Evolutionary conservation across 1,140 invertebrate genomes (phyloP).

Genomic region (Drosophila suzukii): DNA sequence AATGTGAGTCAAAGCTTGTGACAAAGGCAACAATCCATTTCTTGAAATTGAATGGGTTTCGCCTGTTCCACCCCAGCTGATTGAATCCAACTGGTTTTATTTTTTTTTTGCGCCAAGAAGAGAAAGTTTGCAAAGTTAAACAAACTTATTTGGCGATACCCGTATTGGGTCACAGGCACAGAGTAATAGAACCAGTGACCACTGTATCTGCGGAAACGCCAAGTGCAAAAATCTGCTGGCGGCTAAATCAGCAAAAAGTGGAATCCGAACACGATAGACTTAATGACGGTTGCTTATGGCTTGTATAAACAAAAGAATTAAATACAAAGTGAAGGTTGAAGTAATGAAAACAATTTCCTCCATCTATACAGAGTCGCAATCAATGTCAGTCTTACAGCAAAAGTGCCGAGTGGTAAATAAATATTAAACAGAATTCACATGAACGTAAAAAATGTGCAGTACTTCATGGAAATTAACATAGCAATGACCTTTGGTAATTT

Average conservation of each 20-base stretch:
- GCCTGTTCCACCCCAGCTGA: constrained; percentile 18
- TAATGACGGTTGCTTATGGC: constrained; percentile 4
- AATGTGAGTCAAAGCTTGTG: constrained; percentile 23
- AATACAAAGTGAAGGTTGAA: constrained; percentile 33
- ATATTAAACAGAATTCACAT: constrained; percentile 19
- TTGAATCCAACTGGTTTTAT: constrained; percentile 20
- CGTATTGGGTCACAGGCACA: constrained; percentile 19
- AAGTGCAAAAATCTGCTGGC: constrained; percentile 25
- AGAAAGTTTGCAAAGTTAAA: constrained; percentile 33
- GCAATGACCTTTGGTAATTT: background rate
- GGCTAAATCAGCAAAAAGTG: constrained; percentile 20
- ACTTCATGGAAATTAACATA: background rate
- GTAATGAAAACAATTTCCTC: constrained; percentile 27
- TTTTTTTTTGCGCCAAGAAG: constrained; percentile 7
- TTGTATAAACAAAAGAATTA: constrained; percentile 46
- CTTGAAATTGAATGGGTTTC: constrained; percentile 20
- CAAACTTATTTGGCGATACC: constrained; percentile 35
- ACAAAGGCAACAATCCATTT: constrained; percentile 34
- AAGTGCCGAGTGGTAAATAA: constrained; percentile 10
- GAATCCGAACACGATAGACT: constrained; percentile 25
- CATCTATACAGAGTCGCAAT: constrained; percentile 11
- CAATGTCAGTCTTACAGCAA: constrained; percentile 17
- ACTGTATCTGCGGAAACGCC: constrained; percentile 26
- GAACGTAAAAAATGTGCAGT: background rate
- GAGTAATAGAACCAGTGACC: constrained; percentile 11